Percentiles rank a stretch among this genome's conserved stretches.
Conservation (phyloP, 2,888 invertebrate genomes). For the Darwinula stevensoni region DNA sequence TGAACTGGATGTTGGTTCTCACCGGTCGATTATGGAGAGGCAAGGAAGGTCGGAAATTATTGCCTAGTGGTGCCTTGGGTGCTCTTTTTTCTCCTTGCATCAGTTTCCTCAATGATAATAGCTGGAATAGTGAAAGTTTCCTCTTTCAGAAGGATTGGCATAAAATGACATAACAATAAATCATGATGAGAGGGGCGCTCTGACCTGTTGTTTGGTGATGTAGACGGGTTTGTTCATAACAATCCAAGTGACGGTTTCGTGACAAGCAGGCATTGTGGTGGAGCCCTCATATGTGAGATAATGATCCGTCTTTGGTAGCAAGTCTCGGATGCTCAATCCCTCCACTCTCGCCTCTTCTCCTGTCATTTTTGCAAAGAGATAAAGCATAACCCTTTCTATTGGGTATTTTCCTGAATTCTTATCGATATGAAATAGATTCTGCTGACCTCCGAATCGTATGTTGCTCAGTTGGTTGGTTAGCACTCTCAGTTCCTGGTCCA, state of each 20-base stretch:
- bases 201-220: constrained; percentile 20
- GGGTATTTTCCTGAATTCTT: not conserved
- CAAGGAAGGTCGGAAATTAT: constrained; percentile 80
- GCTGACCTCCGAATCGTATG: constrained; percentile 66
- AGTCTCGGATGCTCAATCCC: constrained; percentile 12
- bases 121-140: constrained; percentile 21
- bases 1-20: constrained; percentile 82
- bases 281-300: constrained; percentile 24
- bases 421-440: not conserved
- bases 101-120: constrained; percentile 46
- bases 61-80: constrained; percentile 66
- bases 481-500: constrained; percentile 65
- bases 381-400: too few relatives aligned
- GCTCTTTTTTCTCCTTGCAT: constrained; percentile 65
- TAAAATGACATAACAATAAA: too few relatives aligned
- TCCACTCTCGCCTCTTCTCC: constrained; percentile 5
- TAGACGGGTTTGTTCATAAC: constrained; percentile 22
- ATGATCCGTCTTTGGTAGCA: constrained; percentile 19
- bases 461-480: constrained; percentile 72
- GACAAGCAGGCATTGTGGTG: constrained; percentile 21
- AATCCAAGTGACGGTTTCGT: constrained; percentile 24
- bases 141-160: too few relatives aligned
- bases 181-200: not conserved
- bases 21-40: constrained; percentile 74
- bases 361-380: not conserved